phyloP scores from a whole-genome alignment of 2,888 invertebrate genomes.

The Macrophya alboannulata region DNA sequence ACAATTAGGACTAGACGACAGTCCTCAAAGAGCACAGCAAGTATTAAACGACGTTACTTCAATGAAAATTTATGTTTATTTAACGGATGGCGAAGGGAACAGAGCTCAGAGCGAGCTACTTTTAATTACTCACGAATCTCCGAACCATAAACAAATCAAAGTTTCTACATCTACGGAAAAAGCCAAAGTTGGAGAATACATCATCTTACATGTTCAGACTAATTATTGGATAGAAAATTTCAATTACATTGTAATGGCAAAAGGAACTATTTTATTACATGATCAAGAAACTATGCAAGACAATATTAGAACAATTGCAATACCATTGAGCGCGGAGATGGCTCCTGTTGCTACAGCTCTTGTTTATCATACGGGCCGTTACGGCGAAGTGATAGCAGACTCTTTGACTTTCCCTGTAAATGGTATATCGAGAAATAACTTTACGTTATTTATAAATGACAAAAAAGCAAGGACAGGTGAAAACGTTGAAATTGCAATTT shows the following conservation, averaged over 20 bases:
- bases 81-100: slow-evolving; percentile 87
- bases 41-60: slow-evolving; percentile 86
- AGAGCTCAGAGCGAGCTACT: slow-evolving; percentile 87
- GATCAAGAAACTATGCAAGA: slow-evolving; percentile 92
- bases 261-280: slow-evolving; percentile 93
- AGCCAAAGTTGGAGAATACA: slow-evolving; percentile 95
- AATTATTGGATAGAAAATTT: slow-evolving; percentile 95
- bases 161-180: slow-evolving; percentile 92
- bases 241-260: slow-evolving; percentile 95
- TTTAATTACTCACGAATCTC: slow-evolving; percentile 91
- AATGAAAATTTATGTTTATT: slow-evolving; percentile 86
- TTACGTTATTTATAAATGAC: slow-evolving; percentile 93
- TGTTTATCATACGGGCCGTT: slow-evolving; percentile 92
- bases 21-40: slow-evolving; percentile 83
- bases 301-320: slow-evolving; percentile 90
- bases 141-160: slow-evolving; percentile 91
- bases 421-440: slow-evolving; percentile 96
- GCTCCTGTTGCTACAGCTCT: slow-evolving; percentile 95
- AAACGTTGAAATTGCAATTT: slow-evolving; percentile 95
- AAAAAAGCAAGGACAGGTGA: slow-evolving; percentile 96
- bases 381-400: slow-evolving; percentile 94
- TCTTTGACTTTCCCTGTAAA: slow-evolving; percentile 98
- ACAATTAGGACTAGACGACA: slow-evolving; percentile 84
- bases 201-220: slow-evolving; percentile 95
- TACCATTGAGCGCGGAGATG: slow-evolving; percentile 93